A percentile compares a stretch with the other conserved stretches of the same genome.
These are phyloP conservation scores for Andricus quercusramuli DNA, from an alignment of 2,888 invertebrate species.

Conservation along the genomic window DNA sequence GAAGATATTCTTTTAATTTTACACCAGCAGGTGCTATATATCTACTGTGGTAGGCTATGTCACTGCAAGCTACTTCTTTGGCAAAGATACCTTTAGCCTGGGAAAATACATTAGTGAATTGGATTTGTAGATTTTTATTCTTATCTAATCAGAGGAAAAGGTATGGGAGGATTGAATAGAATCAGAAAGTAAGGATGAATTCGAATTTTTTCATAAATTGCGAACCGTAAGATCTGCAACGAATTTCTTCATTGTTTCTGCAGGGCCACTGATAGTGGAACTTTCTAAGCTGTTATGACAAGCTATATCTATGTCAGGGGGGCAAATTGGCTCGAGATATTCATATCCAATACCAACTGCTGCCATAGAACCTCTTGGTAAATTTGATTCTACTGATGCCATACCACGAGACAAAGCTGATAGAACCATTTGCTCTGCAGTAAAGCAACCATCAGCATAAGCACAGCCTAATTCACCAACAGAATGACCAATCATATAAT, in stretches of 20 bases:
- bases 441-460: no score
- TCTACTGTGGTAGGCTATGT: slow-evolving; percentile 76
- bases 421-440: slow-evolving; percentile 64
- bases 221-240: slow-evolving; percentile 77
- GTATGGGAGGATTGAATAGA: no score
- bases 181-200: no score
- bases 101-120: slow-evolving; percentile 18
- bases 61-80: slow-evolving; percentile 90
- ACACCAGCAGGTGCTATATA: slow-evolving; percentile 89
- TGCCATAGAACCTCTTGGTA: slow-evolving; percentile 90
- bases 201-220: neutral
- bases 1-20: slow-evolving; percentile 83
- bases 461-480: slow-evolving; percentile 67
- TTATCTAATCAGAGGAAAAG: no score
- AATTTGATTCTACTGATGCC: slow-evolving; percentile 56
- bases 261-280: slow-evolving; percentile 92
- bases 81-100: slow-evolving; percentile 88
- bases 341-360: slow-evolving; percentile 70
- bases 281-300: slow-evolving; percentile 93
- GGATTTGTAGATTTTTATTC: no score
- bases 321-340: slow-evolving; percentile 83
- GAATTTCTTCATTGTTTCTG: no score
- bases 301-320: slow-evolving; percentile 89
- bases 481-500: slow-evolving; percentile 92
- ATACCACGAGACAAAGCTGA: slow-evolving; percentile 70